Percentiles rank a stretch among this genome's conserved stretches.
phyloP scores from a whole-genome alignment of 1,140 invertebrate genomes.

The Leptinotarsa lineolata region DNA sequence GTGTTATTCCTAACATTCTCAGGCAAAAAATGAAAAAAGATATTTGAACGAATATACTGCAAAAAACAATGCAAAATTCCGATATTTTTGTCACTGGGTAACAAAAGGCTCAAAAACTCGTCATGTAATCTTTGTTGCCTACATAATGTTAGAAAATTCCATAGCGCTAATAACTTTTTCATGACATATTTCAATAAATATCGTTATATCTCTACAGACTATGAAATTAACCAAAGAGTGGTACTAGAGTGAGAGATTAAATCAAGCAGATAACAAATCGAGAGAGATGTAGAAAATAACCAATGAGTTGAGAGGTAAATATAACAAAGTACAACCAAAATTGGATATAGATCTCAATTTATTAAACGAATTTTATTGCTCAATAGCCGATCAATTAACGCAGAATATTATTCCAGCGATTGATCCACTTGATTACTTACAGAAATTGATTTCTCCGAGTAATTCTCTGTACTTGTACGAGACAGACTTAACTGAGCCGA shows the following conservation, averaged over 20 bases:
- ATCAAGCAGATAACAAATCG: too few species aligned
- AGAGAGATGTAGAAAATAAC: too few species aligned
- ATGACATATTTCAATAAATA: slow-evolving; percentile 18
- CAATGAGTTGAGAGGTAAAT: too few species aligned
- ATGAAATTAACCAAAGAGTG: slow-evolving; percentile 10
- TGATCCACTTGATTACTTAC: slow-evolving; percentile 9
- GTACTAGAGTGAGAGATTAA: slow-evolving; percentile 4
- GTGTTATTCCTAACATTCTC: slow-evolving; percentile 16
- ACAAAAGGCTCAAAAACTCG: slow-evolving; percentile 4
- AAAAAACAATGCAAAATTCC: background rate
- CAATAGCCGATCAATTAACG: too few species aligned
- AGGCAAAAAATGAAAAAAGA: background rate
- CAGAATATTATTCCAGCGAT: too few species aligned
- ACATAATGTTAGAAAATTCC: slow-evolving; percentile 13
- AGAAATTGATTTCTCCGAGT: slow-evolving; percentile 14
- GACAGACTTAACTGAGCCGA: too few species aligned
- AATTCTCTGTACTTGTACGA: slow-evolving; percentile 15
- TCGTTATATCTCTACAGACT: slow-evolving; percentile 12
- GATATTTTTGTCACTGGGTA: slow-evolving; percentile 14
- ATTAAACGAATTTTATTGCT: too few species aligned
- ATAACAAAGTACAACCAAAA: too few species aligned
- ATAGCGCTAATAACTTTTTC: slow-evolving; percentile 10
- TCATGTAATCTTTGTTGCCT: slow-evolving; percentile 13
- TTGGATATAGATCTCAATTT: too few species aligned
- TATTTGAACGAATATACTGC: slow-evolving; percentile 16